Evolutionary conservation across 2,888 invertebrate genomes (phyloP), one percentile per base, ranked within the genome.

Genomic region (Diaperis boleti): DNA sequence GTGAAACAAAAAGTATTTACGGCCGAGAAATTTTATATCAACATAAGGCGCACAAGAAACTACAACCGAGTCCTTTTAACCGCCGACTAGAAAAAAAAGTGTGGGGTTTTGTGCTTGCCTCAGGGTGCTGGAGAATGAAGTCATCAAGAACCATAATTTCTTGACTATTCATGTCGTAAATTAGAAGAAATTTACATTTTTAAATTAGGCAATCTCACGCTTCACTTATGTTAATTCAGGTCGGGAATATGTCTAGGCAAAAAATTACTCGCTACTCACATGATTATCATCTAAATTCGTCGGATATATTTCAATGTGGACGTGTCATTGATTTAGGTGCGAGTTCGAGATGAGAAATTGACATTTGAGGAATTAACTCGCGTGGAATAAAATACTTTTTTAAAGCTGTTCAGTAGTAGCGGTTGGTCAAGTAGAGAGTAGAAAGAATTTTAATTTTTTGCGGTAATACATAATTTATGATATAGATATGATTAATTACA

Each of bases 271-370:
- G 13, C 39, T 29, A 37, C 39, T 41, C 41, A 26, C 39, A 52
- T 26, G n/a, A n/a, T n/a, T n/a, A 22, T 29, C 39, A 55, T 62
- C 55, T 55, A 62, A 62, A 62, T 62, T 62, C 61, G 37, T 62
- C 50, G 57, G 26, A 42, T 50, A 62, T 62, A 62, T 62, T 62
- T 49, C 29, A 44, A 35, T n/a, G 33, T 55, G 33, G 49, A 50
- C 57, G 62, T 62, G 57, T 29, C 44, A 26, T 35, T 41, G 42
- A 56, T 55, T 45, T 54, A 35, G 35, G 18, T 52, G 10, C 17
- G 6, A 29, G 13, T 52, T 35, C 35, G 18, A 52, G 39, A 59
- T 37, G 41, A 49, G 29, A 14, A 61, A 61, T 54, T 41, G 44
- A 35, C 52, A 61, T 60, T 54, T 44, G 37, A 54, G 45, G 54